Conservation (phyloP, 1,140 invertebrate genomes). For the Cheumatopsyche charites region DNA sequence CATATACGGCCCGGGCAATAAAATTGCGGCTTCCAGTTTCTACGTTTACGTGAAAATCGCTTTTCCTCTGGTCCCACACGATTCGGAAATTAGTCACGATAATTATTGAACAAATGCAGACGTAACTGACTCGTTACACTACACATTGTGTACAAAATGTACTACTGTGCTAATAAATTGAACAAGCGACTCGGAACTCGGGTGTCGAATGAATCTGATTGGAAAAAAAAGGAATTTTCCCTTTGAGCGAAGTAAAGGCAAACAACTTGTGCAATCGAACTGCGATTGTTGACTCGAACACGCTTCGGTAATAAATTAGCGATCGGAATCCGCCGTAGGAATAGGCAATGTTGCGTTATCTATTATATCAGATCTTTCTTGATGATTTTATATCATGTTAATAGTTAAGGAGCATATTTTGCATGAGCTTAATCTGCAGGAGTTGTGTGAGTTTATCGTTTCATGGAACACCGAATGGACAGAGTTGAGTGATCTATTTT, state of each 20-base stretch:
- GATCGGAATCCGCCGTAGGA: too few species aligned
- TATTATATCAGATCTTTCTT: too few species aligned
- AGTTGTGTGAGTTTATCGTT: too few species aligned
- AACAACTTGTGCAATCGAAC: slow-evolving; percentile 2
- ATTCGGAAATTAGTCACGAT: slow-evolving; percentile 22
- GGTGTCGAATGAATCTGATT: background rate
- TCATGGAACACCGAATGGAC: too few species aligned
- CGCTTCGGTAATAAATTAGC: too few species aligned
- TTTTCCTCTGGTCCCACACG: slow-evolving; percentile 6
- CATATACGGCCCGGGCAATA: background rate
- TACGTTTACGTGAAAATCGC: slow-evolving; percentile 12
- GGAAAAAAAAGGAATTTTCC: slow-evolving; percentile 13
- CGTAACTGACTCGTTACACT: slow-evolving; percentile 9
- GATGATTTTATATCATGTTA: too few species aligned
- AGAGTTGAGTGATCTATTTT: too few species aligned
- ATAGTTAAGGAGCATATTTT: too few species aligned
- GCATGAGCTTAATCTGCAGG: too few species aligned
- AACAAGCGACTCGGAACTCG: background rate
- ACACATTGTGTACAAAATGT: background rate
- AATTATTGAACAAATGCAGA: slow-evolving; percentile 13
- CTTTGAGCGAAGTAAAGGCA: slow-evolving; percentile 13
- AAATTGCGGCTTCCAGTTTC: background rate
- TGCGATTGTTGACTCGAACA: background rate
- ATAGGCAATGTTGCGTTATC: too few species aligned
- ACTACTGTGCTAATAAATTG: slow-evolving; percentile 15